phyloP scores from a whole-genome alignment of 2,113 vertebrate genomes.

The Megaleporinus macrocephalus region DNA sequence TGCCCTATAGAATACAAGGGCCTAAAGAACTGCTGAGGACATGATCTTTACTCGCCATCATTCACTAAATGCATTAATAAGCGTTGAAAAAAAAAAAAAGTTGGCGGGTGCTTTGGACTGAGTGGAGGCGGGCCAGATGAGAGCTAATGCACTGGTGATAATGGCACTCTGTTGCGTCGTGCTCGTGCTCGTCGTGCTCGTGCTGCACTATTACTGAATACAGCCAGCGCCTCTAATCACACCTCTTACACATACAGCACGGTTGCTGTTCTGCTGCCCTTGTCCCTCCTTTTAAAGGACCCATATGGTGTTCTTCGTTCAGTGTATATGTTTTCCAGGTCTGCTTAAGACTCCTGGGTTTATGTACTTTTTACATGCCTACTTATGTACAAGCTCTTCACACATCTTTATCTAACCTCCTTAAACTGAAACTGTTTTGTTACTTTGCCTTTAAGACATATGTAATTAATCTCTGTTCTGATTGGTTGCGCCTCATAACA shows the following conservation, averaged over 20 bases:
- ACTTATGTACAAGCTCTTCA: too few species aligned
- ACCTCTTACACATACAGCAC: background rate
- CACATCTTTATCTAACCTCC: too few species aligned
- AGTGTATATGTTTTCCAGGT: too few species aligned
- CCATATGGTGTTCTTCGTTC: too few species aligned
- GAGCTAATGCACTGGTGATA: background rate
- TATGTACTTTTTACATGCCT: too few species aligned
- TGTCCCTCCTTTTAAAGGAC: too few species aligned
- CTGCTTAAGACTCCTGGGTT: too few species aligned
- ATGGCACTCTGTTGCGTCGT: background rate
- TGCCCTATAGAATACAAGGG: background rate
- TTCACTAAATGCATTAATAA: conserved; percentile 3
- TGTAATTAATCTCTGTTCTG: too few species aligned
- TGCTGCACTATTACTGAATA: background rate
- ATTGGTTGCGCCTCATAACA: too few species aligned
- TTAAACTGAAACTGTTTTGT: too few species aligned
- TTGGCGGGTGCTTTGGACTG: background rate
- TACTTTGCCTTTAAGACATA: too few species aligned
- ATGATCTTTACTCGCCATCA: background rate
- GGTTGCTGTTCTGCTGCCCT: too few species aligned
- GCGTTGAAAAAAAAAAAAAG: background rate
- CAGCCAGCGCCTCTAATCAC: background rate
- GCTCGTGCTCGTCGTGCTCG: background rate
- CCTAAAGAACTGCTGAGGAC: background rate
- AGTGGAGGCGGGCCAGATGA: background rate